These are phyloP conservation scores for Girardinichthys multiradiatus DNA, from an alignment of 2,113 vertebrate species.

Conservation along the genomic window DNA sequence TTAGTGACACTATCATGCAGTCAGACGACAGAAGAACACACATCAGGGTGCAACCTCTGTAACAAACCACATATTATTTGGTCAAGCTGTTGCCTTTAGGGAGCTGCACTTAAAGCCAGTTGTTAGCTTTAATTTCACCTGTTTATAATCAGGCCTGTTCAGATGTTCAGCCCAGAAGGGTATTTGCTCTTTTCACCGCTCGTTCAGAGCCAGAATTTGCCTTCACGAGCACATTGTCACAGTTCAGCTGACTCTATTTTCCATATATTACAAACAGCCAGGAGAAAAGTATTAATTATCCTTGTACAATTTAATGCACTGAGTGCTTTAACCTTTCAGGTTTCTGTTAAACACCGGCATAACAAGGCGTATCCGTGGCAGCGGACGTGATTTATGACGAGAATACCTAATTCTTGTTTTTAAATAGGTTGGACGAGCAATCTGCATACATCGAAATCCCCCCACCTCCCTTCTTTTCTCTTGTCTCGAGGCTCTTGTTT, in stretches of 20 bases:
- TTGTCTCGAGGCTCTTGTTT: slow-evolving; percentile 97
- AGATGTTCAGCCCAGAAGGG: slow-evolving; percentile 17
- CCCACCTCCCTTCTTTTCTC: slow-evolving; percentile 65
- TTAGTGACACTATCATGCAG: slow-evolving; percentile 67
- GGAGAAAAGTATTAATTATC: slow-evolving; percentile 99
- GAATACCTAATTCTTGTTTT: slow-evolving; percentile 99
- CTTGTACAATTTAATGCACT: slow-evolving; percentile 99
- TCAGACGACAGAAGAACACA: slow-evolving; percentile 11
- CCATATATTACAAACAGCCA: slow-evolving; percentile 99
- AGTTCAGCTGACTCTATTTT: slow-evolving; percentile 94
- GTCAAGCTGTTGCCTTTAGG: slow-evolving; percentile 26
- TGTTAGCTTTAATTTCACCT: slow-evolving; percentile 30
- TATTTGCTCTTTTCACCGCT: slow-evolving; percentile 25
- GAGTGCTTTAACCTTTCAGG: slow-evolving; percentile 99
- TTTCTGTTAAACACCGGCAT: slow-evolving; percentile 97
- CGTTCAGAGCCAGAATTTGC: slow-evolving; percentile 22
- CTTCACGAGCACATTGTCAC: slow-evolving; percentile 85
- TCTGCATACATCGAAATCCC: slow-evolving; percentile 99
- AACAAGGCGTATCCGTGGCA: slow-evolving; percentile 98
- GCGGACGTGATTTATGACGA: slow-evolving; percentile 99
- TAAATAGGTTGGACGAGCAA: slow-evolving; percentile 98
- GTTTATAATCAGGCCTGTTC: slow-evolving; percentile 6
- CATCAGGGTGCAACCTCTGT: slow-evolving; percentile 16
- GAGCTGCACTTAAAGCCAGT: slow-evolving; percentile 11
- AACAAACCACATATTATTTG: slow-evolving; percentile 41